Evolutionary conservation across 2,113 vertebrate genomes (phyloP).

Genomic region (Desmodus rotundus): DNA sequence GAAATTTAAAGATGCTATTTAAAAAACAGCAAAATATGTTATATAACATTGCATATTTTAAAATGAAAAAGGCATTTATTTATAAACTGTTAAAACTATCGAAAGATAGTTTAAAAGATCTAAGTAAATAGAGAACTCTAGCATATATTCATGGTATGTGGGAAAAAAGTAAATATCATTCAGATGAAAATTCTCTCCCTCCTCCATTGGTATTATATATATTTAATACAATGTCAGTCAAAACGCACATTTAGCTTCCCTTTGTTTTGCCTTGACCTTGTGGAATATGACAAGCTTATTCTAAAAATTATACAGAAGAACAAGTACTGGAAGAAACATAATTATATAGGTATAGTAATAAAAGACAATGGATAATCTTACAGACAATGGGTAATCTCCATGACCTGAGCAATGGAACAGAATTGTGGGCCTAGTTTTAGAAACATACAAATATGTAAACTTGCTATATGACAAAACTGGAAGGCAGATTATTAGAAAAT

Average conservation of each 20-base stretch:
- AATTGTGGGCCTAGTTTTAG: neutral
- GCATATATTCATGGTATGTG: neutral
- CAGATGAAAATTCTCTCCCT: neutral
- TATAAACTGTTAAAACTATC: neutral
- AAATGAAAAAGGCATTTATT: neutral
- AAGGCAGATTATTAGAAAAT: neutral
- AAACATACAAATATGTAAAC: neutral
- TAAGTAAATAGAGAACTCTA: neutral
- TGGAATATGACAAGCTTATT: neutral
- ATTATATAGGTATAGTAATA: neutral
- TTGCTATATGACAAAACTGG: neutral
- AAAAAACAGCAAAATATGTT: neutral
- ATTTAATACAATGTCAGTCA: neutral
- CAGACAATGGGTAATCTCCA: neutral
- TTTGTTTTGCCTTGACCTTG: neutral
- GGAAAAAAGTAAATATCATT: neutral
- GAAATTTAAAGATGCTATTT: neutral
- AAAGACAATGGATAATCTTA: neutral
- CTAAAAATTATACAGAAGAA: neutral
- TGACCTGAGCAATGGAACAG: neutral
- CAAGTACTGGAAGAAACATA: neutral
- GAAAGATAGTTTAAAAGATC: neutral
- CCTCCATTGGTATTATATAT: neutral
- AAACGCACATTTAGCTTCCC: neutral
- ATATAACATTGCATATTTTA: neutral